phyloP scores from a whole-genome alignment of 2,797 vertebrate genomes.

The Choloepus didactylus region DNA sequence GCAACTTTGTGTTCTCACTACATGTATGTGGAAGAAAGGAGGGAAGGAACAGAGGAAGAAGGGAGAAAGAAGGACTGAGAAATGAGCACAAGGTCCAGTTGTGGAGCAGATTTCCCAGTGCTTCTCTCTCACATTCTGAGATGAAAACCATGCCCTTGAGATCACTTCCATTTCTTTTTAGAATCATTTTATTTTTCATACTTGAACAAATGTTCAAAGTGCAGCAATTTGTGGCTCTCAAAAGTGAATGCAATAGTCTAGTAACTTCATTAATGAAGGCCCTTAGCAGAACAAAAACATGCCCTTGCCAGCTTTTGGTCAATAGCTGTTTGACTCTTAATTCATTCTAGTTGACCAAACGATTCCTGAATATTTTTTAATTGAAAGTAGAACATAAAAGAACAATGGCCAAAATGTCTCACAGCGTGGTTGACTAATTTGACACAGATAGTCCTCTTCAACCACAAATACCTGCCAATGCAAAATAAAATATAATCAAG shows the following conservation, averaged over 20 bases:
- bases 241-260: conserved; percentile 64
- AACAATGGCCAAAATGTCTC: not conserved
- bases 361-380: not conserved
- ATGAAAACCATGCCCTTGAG: not conserved
- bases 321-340: not conserved
- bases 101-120: not conserved
- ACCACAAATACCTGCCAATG: conserved; percentile 1
- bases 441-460: not conserved
- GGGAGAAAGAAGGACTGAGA: not conserved
- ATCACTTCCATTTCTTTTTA: not conserved
- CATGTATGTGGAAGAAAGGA: not conserved
- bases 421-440: not conserved
- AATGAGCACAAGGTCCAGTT: not conserved
- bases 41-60: not conserved
- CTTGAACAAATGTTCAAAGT: conserved; percentile 67
- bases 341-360: not conserved
- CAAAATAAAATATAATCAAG: conserved; percentile 27
- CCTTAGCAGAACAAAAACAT: not conserved
- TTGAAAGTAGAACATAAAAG: not conserved
- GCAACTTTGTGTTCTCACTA: not conserved
- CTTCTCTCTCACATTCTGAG: not conserved
- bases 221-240: conserved; percentile 54
- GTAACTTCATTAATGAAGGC: conserved; percentile 52
- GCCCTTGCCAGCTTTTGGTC: not conserved
- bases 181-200: conserved; percentile 48